These are phyloP conservation scores for Acanthosepion lycidas DNA, from an alignment of 2,888 invertebrate genomes.

Conservation along the genomic window DNA sequence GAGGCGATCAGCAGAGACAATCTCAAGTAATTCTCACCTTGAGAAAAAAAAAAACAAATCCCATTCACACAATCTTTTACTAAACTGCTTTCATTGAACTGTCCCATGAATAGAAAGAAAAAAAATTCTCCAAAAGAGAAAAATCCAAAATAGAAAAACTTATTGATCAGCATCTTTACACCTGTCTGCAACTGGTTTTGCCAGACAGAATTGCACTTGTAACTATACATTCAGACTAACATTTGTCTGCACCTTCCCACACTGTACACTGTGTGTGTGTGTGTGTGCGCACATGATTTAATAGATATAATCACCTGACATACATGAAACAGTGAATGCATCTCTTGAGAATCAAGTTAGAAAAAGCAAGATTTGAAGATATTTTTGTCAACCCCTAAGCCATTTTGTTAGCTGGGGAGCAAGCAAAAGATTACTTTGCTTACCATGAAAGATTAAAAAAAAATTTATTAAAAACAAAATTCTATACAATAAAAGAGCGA, in stretches of 20 bases:
- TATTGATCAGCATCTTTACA: neutral
- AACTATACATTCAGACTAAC: neutral
- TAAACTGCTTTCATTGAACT: neutral
- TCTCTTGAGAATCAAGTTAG: neutral
- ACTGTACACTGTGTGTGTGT: neutral
- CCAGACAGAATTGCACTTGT: constrained; percentile 2
- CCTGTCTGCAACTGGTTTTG: neutral
- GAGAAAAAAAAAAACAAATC: neutral
- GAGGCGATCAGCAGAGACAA: neutral
- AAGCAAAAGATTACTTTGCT: no score
- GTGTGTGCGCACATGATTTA: neutral
- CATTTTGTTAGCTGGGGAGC: neutral
- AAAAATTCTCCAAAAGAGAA: neutral
- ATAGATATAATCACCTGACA: neutral
- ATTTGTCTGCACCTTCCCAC: neutral
- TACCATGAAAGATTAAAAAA: no score
- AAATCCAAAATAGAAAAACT: neutral
- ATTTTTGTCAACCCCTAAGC: neutral
- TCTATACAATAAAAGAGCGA: no score
- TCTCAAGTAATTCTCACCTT: constrained; percentile 8
- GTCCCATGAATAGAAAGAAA: neutral
- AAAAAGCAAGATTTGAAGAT: neutral
- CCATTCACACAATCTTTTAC: no score
- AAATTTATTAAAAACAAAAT: no score
- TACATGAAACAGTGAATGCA: neutral